Base-by-base conservation (phyloP, 2,888 invertebrate species). In the Mesoligia furuncula region DNA sequence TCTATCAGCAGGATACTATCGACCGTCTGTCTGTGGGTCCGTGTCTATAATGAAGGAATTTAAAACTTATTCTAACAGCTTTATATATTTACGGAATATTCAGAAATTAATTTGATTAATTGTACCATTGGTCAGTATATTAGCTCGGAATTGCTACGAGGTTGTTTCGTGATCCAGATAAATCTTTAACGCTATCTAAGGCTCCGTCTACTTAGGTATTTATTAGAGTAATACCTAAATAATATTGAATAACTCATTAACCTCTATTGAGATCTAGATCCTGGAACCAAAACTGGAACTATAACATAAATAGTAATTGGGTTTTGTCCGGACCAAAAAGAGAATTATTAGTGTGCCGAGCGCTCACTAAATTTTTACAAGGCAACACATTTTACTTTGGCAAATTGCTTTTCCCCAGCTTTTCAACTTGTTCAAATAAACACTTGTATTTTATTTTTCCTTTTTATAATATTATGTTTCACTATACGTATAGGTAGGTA, bases 1-100 rank as follows among this genome's bases (percentile, higher is more conserved):
- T 87, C 85, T 93, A 94, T 93, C 94, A 93, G 93, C 94, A 94
- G 95, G 94, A 94, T 92, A 92, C 92, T 88, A 87, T 75, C 75
- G 80, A 72, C 57, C 81, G 88, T 85, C 78, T 72, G 80, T 62
- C 75, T 75, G 72, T 86, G 15, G 64, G 71, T 64, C 66, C 79
- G 85, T 85, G 73, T 13, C 27, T 42, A 68, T 86, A 81, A 91
- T 91, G 90, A 92, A 90, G 87, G 92, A 91, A 92, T 93, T 90
- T 91, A 92, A 92, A 89, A 91, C 88, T 86, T 80, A 73, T 68
- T 75, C 61, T 69, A n/a, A 61, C 20, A n/a, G 36, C 36, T 61
- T 90, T 90, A 81, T 87, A 80, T 77, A 81, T 79, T 75, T 72
- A 78, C 54, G 64, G 83, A 78, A 82, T 79, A 85, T 80, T 80